Evolutionary conservation across 30 jellyfish, hydroid and myxozoan genomes (phyloP).

Genomic region (Thelohanellus kitauei): DNA sequence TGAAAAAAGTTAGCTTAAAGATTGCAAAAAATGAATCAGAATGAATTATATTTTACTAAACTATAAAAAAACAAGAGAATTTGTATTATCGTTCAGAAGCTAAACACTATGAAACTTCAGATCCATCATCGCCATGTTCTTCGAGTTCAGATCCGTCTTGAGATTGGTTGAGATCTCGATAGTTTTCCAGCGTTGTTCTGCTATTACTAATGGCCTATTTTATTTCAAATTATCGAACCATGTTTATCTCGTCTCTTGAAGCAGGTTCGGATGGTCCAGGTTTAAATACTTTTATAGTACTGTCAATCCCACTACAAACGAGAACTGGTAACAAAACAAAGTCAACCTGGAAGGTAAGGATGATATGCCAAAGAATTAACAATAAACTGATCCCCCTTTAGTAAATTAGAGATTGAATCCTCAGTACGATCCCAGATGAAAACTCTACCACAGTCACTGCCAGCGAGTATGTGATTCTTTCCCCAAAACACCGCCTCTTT

Average conservation of each 20-base stretch:
- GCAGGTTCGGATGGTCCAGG: conserved; percentile 17
- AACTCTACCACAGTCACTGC: conserved; percentile 62
- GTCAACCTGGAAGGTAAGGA: conserved; percentile 38
- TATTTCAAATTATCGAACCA: background rate
- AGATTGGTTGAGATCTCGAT: too few species aligned
- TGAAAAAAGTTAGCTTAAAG: too few species aligned
- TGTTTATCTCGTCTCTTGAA: conserved; percentile 17
- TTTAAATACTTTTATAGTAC: conserved; percentile 32
- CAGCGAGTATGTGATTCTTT: conserved; percentile 20
- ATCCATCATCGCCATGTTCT: too few species aligned
- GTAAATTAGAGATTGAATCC: conserved; percentile 11
- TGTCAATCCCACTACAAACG: conserved; percentile 59
- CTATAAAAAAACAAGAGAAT: too few species aligned
- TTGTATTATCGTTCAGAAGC: too few species aligned
- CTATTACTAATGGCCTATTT: too few species aligned
- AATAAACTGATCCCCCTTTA: conserved; percentile 40
- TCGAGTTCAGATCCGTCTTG: too few species aligned
- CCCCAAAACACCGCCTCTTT: conserved; percentile 67
- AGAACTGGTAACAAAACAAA: conserved; percentile 8
- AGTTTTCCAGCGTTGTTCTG: too few species aligned
- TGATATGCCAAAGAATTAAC: conserved; percentile 60
- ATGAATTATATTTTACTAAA: too few species aligned
- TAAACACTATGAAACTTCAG: too few species aligned
- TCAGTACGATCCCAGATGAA: conserved; percentile 41
- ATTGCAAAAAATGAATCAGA: too few species aligned